phyloP scores from a whole-genome alignment of 2,797 vertebrate species.

The Salarias fasciatus region DNA sequence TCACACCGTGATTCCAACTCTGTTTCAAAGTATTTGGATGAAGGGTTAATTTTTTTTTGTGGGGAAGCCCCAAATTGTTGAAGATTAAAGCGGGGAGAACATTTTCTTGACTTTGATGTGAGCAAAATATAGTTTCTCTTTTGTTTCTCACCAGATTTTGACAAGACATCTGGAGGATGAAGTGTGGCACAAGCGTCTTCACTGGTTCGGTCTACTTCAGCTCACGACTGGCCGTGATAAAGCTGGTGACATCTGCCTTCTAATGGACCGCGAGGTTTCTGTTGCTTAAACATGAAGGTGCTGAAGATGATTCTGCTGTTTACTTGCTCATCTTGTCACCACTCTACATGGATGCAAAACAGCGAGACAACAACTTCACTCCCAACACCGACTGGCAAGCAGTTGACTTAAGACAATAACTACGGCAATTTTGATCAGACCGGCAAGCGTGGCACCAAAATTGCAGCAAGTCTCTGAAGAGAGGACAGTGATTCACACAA shows the following conservation, averaged over 20 bases:
- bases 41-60: background rate
- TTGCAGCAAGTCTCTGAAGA: constrained; percentile 38
- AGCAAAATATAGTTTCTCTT: background rate
- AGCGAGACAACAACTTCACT: background rate
- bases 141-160: background rate
- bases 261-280: constrained; percentile 6
- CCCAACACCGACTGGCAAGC: constrained; percentile 17
- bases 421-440: constrained; percentile 29
- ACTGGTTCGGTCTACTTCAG: constrained; percentile 15
- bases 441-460: constrained; percentile 18
- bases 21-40: no score
- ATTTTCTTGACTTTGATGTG: no score
- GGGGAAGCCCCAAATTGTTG: background rate
- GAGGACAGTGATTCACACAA: constrained; percentile 36
- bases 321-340: no score
- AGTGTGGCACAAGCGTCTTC: background rate
- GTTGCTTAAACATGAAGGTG: constrained; percentile 42
- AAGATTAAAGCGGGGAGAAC: no score
- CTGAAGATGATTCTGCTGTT: background rate
- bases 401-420: constrained; percentile 31
- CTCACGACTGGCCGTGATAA: constrained; percentile 30
- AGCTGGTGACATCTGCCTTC: constrained; percentile 34
- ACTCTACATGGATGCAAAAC: constrained; percentile 3
- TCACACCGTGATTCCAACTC: no score
- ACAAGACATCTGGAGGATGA: background rate